phyloP scores from a whole-genome alignment of 2,797 vertebrate species.

The Ataeniobius toweri region DNA sequence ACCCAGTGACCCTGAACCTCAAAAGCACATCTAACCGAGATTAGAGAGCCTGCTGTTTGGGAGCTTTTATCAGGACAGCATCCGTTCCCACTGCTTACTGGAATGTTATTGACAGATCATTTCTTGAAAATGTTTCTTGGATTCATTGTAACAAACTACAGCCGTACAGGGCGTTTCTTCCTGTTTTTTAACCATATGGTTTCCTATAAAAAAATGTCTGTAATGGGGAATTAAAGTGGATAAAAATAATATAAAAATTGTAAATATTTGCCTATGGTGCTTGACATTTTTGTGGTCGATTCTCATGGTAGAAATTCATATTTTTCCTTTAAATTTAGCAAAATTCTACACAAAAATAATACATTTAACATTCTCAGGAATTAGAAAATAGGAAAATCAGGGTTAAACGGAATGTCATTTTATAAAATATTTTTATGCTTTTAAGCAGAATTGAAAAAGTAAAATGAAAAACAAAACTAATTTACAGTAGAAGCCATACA shows the following conservation, averaged over 20 bases:
- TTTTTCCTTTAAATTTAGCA: neutral
- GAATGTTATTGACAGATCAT: conserved; percentile 34
- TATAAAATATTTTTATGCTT: neutral
- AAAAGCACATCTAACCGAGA: conserved; percentile 2
- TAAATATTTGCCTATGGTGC: neutral
- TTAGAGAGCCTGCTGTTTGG: conserved; percentile 33
- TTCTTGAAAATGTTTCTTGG: neutral
- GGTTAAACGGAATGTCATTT: neutral
- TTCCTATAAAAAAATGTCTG: neutral
- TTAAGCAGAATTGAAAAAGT: neutral
- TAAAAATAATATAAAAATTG: neutral
- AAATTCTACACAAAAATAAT: neutral
- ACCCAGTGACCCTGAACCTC: neutral
- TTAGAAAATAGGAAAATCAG: neutral
- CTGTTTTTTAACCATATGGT: neutral
- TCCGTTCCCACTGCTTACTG: conserved; percentile 34
- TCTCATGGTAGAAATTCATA: neutral
- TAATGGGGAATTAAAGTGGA: neutral
- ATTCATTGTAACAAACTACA: neutral
- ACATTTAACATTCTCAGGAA: neutral
- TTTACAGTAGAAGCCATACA: neutral
- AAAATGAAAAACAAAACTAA: neutral
- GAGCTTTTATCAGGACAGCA: conserved; percentile 54
- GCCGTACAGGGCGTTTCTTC: neutral
- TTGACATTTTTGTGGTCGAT: too few relatives aligned